A percentile compares a stretch with the other conserved stretches of the same genome.
Evolutionary conservation across 2,113 vertebrate genomes (phyloP).

Genomic region (Syrmaticus mikado): DNA sequence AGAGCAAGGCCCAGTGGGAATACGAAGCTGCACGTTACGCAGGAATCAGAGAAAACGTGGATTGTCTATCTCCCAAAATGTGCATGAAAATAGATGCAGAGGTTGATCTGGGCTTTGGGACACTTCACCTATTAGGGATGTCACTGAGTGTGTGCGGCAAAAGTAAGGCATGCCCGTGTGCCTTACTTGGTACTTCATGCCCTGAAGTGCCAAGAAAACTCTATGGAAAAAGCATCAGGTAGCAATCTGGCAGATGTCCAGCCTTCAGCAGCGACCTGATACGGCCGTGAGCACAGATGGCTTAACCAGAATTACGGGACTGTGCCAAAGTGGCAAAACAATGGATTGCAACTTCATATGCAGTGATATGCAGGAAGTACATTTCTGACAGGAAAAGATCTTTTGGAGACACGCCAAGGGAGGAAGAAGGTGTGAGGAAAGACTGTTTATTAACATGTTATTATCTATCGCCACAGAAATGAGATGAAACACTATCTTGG

Average conservation of each 20-base stretch:
- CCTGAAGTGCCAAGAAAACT: not conserved
- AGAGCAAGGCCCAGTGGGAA: not conserved
- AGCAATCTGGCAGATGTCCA: not conserved
- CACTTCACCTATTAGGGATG: accelerated
- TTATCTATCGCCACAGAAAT: not conserved
- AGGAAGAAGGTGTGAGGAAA: not conserved
- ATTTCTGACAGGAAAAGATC: not conserved
- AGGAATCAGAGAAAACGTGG: not conserved
- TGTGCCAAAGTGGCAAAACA: not conserved
- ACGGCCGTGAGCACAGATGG: not conserved
- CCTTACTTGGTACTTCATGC: too few relatives aligned
- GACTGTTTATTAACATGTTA: not conserved
- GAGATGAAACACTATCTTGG: not conserved
- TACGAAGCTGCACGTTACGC: not conserved
- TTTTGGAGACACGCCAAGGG: not conserved
- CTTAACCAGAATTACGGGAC: not conserved
- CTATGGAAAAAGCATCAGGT: not conserved
- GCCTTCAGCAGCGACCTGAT: not conserved
- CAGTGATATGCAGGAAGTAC: not conserved
- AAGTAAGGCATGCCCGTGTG: not conserved
- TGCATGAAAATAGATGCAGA: not conserved
- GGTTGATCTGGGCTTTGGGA: not conserved
- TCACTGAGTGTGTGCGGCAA: not conserved
- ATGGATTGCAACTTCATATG: not conserved
- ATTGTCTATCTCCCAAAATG: not conserved